Percentiles rank a stretch among this genome's conserved stretches.
phyloP scores from a whole-genome alignment of 1,140 invertebrate species.

The Zaprionus tsacasi region DNA sequence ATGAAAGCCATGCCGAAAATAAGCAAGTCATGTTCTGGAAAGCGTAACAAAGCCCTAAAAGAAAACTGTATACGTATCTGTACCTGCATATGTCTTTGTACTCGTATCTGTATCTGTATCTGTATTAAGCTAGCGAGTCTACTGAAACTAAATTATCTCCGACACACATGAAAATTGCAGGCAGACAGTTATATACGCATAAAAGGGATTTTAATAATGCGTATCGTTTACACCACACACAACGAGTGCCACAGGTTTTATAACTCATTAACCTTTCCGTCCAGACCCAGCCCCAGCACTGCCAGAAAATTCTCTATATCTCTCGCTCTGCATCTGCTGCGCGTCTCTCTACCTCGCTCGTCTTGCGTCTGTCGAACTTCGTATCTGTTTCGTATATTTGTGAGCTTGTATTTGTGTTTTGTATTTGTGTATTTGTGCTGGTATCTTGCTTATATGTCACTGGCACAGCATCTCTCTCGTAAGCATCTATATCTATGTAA shows the following conservation, averaged over 20 bases:
- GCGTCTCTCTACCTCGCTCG: constrained; percentile 1
- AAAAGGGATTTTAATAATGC: constrained; percentile 77
- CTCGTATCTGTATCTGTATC: constrained; percentile 20
- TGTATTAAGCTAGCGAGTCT: constrained; percentile 14
- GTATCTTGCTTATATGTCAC: constrained; percentile 60
- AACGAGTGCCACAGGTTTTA: constrained; percentile 72
- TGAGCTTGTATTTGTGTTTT: constrained; percentile 32
- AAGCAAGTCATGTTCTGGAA: constrained; percentile 77
- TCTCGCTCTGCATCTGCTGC: constrained; percentile 6
- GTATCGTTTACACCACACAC: constrained; percentile 73
- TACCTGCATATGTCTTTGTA: constrained; percentile 4
- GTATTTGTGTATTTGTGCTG: constrained; percentile 16
- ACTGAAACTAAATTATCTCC: constrained; percentile 55
- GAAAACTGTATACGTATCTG: constrained; percentile 56
- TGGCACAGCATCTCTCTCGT: constrained; percentile 47
- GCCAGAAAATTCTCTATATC: constrained; percentile 37
- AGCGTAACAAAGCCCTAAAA: constrained; percentile 70
- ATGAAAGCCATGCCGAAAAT: constrained; percentile 73
- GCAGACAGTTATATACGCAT: constrained; percentile 30
- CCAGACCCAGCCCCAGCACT: constrained; percentile 23
- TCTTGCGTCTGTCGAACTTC: constrained; percentile 40
- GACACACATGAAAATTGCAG: constrained; percentile 63
- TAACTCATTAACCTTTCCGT: constrained; percentile 77
- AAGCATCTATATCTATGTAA: constrained; percentile 40
- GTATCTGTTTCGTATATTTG: constrained; percentile 17